Evolutionary conservation across 1,140 invertebrate species (phyloP).

Genomic region (Drosophila ananassae): DNA sequence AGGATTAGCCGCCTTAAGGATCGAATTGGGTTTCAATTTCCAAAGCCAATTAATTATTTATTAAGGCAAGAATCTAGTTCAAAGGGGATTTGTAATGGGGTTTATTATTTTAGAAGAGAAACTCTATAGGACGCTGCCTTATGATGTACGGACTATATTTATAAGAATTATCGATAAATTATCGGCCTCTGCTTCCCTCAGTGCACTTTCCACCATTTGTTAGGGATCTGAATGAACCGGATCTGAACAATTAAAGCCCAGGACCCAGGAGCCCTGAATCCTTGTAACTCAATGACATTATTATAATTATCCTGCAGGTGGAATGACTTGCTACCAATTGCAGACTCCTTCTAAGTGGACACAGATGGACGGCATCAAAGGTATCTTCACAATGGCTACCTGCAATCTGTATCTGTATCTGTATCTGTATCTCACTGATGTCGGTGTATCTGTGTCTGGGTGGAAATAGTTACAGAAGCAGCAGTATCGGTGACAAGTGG

Average conservation of each 20-base stretch:
- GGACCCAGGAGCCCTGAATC: neutral
- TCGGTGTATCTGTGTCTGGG: neutral
- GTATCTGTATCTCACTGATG: neutral
- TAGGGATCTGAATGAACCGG: neutral
- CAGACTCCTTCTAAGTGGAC: slow-evolving; percentile 21
- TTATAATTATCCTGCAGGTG: slow-evolving; percentile 50
- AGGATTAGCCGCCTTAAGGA: neutral
- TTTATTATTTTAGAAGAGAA: too few relatives aligned
- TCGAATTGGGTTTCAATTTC: too few relatives aligned
- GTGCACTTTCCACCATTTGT: neutral
- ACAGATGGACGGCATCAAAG: slow-evolving; percentile 29
- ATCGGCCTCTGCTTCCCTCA: neutral
- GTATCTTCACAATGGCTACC: neutral
- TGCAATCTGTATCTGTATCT: neutral
- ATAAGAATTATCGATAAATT: neutral
- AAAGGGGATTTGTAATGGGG: too few relatives aligned
- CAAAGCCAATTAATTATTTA: too few relatives aligned
- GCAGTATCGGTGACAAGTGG: slow-evolving; percentile 20
- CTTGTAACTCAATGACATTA: slow-evolving; percentile 31
- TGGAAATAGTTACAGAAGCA: neutral
- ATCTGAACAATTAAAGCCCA: neutral
- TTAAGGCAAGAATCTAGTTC: too few relatives aligned
- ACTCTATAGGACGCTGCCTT: too few relatives aligned
- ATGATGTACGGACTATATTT: too few relatives aligned
- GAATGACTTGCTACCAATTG: neutral